Conservation (phyloP, 2,113 vertebrate species). For the Istiophorus platypterus region DNA sequence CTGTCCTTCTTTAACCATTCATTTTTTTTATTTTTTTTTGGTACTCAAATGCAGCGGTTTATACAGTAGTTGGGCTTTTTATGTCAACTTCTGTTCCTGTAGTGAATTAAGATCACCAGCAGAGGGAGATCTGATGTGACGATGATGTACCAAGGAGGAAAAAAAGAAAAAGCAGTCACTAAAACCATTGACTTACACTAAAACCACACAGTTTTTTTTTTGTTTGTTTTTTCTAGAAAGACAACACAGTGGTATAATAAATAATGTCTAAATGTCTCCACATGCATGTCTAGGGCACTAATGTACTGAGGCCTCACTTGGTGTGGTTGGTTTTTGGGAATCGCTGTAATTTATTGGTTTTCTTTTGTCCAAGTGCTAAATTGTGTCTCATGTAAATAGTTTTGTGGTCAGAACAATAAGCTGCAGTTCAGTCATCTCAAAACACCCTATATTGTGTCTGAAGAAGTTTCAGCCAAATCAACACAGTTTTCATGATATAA, state of each 20-base stretch:
- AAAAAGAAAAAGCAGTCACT: constrained; percentile 14
- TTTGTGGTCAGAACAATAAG: constrained; percentile 59
- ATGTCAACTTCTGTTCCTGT: constrained; percentile 38
- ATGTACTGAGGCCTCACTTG: constrained; percentile 44
- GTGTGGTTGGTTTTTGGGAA: constrained; percentile 38
- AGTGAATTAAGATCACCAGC: constrained; percentile 48
- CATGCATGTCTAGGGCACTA: constrained; percentile 44
- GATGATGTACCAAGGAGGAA: not conserved
- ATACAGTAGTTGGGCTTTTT: constrained; percentile 19
- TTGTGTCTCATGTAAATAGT: constrained; percentile 50
- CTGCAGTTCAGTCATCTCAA: constrained; percentile 57
- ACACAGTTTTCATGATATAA: constrained; percentile 2
- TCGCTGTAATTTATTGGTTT: constrained; percentile 47
- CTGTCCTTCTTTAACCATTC: constrained; percentile 1
- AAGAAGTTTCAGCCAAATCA: constrained; percentile 18
- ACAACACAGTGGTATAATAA: constrained; percentile 32
- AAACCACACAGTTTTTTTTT: constrained; percentile 18
- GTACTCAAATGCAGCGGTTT: constrained; percentile 23
- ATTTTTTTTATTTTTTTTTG: not conserved
- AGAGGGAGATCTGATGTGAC: constrained; percentile 50
- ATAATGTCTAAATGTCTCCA: constrained; percentile 35
- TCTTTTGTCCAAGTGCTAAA: constrained; percentile 70
- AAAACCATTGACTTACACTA: constrained; percentile 41
- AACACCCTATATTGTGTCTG: not conserved
- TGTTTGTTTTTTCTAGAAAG: not conserved